Percentiles rank a stretch among this genome's conserved stretches.
These are phyloP conservation scores for Physocephala rufipes DNA, from an alignment of 2,888 invertebrate genomes.

Conservation along the genomic window DNA sequence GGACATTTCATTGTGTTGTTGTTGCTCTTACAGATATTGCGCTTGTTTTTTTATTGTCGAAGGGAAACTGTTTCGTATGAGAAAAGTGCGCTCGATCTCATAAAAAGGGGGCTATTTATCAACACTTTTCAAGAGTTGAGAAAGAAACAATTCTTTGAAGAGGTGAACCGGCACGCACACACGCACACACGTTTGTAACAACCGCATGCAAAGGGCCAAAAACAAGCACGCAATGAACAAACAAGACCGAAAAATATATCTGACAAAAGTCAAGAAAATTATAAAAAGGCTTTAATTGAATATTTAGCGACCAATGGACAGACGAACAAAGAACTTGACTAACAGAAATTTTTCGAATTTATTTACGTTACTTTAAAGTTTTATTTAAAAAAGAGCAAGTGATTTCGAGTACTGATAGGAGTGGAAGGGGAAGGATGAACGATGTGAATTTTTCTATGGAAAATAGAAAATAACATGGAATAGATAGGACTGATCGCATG, in stretches of 20 bases:
- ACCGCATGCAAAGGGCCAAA: neutral
- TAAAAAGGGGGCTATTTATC: slow-evolving; percentile 43
- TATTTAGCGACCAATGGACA: no score
- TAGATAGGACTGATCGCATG: no score
- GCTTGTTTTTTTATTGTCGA: neutral
- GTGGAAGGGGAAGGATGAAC: no score
- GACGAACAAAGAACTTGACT: no score
- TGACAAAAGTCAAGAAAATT: neutral
- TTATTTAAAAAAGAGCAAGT: no score
- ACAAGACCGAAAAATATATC: neutral
- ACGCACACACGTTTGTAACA: neutral
- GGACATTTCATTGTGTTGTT: neutral
- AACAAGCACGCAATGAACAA: neutral
- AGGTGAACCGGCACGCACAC: neutral
- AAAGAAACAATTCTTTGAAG: no score
- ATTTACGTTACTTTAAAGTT: neutral
- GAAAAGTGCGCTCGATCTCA: neutral
- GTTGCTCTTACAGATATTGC: no score
- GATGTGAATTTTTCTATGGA: no score
- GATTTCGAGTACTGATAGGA: no score
- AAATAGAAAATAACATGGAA: no score
- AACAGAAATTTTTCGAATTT: no score
- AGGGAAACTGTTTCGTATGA: neutral
- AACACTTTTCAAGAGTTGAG: slow-evolving; percentile 40
- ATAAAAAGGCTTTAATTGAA: neutral